Percentiles rank a stretch among this genome's conserved stretches.
phyloP scores from a whole-genome alignment of 2,797 vertebrate genomes.

The Liasis olivaceus region DNA sequence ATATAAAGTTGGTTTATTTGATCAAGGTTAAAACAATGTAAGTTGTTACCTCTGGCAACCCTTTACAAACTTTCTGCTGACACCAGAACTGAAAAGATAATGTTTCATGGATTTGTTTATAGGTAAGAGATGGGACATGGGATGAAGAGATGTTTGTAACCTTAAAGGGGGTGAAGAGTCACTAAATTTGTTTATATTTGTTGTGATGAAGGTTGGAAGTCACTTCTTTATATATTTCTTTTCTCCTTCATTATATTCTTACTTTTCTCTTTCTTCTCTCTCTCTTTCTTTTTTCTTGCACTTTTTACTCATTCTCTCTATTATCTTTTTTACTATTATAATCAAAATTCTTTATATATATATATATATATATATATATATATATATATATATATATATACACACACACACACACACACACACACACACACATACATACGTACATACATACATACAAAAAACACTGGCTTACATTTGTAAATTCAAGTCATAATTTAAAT shows the following conservation, averaged over 20 bases:
- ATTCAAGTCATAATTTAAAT: background rate
- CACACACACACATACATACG: too few relatives aligned
- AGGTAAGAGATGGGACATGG: background rate
- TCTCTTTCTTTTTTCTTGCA: too few relatives aligned
- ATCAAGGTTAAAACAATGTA: background rate
- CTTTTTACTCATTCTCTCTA: too few relatives aligned
- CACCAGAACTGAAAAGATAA: background rate
- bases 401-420: rapidly evolving
- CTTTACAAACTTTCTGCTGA: background rate
- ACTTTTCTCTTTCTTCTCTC: too few relatives aligned
- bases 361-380: background rate
- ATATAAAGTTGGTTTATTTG: background rate
- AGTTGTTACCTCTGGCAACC: background rate
- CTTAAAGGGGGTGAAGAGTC: too few relatives aligned
- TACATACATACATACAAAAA: background rate
- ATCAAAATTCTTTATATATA: background rate
- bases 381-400: too few relatives aligned
- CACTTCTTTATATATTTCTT: too few relatives aligned
- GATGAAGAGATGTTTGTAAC: too few relatives aligned
- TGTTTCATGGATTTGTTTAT: background rate
- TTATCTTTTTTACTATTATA: background rate
- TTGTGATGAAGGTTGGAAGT: too few relatives aligned
- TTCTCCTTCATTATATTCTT: too few relatives aligned
- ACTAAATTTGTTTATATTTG: too few relatives aligned
- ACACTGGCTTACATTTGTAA: background rate